Conservation (phyloP, 2,113 vertebrate genomes). For the Gymnobelideus leadbeateri region DNA sequence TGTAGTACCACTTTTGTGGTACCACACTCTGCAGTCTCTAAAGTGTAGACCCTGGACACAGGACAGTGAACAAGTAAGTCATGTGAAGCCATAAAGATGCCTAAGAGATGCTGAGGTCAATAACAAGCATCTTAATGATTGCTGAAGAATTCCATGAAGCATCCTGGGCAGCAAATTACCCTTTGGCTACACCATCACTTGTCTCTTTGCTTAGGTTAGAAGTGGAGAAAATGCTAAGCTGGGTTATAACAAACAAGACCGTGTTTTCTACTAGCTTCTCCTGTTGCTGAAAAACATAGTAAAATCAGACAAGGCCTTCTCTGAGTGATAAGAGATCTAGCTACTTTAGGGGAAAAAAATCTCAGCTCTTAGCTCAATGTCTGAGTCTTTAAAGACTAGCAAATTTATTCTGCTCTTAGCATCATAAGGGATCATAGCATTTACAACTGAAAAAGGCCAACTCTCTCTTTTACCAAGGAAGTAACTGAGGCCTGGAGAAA, state of each 20-base stretch:
- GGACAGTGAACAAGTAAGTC: not conserved
- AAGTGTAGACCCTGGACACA: not conserved
- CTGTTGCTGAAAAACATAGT: not conserved
- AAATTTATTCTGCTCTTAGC: not conserved
- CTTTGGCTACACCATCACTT: not conserved
- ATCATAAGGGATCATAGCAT: not conserved
- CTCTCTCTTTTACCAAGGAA: not conserved
- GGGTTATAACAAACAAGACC: conserved; percentile 27
- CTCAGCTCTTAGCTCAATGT: not conserved
- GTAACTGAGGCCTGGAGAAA: not conserved
- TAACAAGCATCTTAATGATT: not conserved
- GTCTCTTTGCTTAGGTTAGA: conserved; percentile 25
- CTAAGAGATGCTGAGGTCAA: not conserved
- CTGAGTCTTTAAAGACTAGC: not conserved
- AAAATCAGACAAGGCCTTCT: not conserved
- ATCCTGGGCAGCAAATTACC: not conserved
- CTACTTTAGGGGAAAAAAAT: not conserved
- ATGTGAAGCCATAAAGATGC: not conserved
- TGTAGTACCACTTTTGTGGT: too few relatives aligned
- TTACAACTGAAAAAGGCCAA: not conserved
- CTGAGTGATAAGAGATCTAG: not conserved
- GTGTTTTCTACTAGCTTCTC: not conserved
- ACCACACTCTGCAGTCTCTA: too few relatives aligned
- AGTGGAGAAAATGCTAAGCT: conserved; percentile 35
- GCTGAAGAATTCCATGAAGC: not conserved